These are phyloP conservation scores for Malurus cyaneus DNA, from an alignment of 2,113 vertebrate species.

Conservation along the genomic window DNA sequence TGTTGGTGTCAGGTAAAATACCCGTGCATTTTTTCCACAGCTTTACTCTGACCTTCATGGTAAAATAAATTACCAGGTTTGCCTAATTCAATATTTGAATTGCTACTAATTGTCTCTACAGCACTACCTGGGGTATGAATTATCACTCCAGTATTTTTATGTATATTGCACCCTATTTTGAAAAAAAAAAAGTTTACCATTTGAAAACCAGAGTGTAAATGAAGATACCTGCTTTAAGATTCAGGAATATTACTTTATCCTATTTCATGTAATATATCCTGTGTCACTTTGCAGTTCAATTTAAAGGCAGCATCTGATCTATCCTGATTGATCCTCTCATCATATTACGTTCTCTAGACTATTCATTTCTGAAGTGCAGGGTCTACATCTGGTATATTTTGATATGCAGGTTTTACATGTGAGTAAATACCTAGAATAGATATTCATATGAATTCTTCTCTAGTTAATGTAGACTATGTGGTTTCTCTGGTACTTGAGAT, in stretches of 20 bases:
- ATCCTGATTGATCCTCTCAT: not conserved
- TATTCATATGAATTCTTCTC: not conserved
- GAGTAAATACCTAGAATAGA: not conserved
- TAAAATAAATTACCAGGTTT: not conserved
- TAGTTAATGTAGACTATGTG: accelerated
- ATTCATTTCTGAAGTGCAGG: not conserved
- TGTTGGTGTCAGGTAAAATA: not conserved
- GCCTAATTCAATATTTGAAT: not conserved
- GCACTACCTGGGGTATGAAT: not conserved
- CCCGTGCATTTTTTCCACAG: not conserved
- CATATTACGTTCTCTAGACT: not conserved
- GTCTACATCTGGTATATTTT: not conserved
- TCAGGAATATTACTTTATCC: not conserved
- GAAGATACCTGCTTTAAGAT: not conserved
- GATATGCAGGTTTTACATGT: not conserved
- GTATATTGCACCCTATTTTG: not conserved
- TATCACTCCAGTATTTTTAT: not conserved
- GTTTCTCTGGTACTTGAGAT: not conserved
- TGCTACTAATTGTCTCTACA: not conserved
- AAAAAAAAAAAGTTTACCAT: not conserved
- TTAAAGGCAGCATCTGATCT: not conserved
- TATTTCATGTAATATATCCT: not conserved
- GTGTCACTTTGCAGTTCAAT: not conserved
- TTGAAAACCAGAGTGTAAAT: not conserved
- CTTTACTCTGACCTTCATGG: not conserved